Base-by-base conservation (phyloP, 1,140 invertebrate genomes). In the Lepidurus packardi region DNA sequence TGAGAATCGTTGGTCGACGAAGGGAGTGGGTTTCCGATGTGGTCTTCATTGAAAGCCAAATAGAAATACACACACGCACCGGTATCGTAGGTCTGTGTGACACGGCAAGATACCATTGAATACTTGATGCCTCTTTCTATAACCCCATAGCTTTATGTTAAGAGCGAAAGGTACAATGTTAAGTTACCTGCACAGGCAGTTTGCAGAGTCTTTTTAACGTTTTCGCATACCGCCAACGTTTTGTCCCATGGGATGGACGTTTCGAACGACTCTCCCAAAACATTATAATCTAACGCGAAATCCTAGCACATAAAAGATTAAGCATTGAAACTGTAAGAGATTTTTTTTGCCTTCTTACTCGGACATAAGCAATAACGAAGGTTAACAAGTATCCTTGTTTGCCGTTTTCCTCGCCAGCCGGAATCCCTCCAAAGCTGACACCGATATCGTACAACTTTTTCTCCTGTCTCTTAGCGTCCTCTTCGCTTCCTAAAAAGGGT, bases 11-110 rank as follows among this genome's bases (percentile, higher is more conserved):
- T 96, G 88, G 24, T 84, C 80, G 16, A 85, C 82, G 34, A 34
- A 34, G 34, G 34, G 34, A 34, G 34, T 4, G 34, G 34, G 34
- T 4, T 34, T 34, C 9, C 21, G 16, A 92, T 85, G 9, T 88
- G 86, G 7, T 84, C 83, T 83, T 92, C 92, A 83, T 94, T 96
- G 85, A 97, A 97, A 0, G 90, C 97, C 87, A 99, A 96, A 85
- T 99, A 99, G 85, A 99, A 99, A 84, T 99, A 99, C 76, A 99
- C 92, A 84, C 96, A 98, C 82, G 96, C 97, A 0, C 98, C 97
- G 2, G 92, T 91, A 84, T 99, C 98, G 83, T 99, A 98, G 1
- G 95, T 97, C 86, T 99, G 97, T 7, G 97, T 99, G 0, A 99
- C 92, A 7, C 97, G 86, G 82, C 91, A 93, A 1, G 92, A 93